Percentiles rank a stretch among this genome's conserved stretches.
Evolutionary conservation across 2,113 vertebrate species (phyloP).

Genomic region (Vanacampus margaritifer): DNA sequence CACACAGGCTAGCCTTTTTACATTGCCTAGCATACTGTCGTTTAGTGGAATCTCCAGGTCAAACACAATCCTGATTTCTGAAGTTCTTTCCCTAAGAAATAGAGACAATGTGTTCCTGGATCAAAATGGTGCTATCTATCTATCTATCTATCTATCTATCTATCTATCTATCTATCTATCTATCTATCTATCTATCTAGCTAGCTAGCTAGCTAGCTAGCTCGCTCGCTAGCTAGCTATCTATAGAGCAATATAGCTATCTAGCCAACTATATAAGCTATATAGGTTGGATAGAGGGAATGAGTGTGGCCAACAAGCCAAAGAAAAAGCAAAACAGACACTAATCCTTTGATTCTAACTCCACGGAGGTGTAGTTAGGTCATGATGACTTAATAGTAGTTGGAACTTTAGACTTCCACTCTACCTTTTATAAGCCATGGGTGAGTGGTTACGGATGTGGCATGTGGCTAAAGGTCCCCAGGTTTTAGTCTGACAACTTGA

Average conservation of each 20-base stretch:
- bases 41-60: background rate
- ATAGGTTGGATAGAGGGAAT: background rate
- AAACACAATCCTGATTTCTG: background rate
- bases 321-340: background rate
- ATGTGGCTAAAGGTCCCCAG: background rate
- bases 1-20: background rate
- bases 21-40: background rate
- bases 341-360: background rate
- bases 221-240: too few relatives aligned
- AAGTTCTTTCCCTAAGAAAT: too few relatives aligned
- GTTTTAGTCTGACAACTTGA: background rate
- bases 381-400: background rate
- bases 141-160: background rate
- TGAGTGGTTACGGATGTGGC: background rate
- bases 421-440: background rate
- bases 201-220: background rate
- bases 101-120: too few relatives aligned
- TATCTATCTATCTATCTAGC: background rate
- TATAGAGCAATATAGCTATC: too few relatives aligned
- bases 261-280: too few relatives aligned
- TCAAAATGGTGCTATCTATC: too few relatives aligned
- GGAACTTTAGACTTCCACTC: background rate
- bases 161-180: background rate
- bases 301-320: background rate
- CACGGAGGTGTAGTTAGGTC: background rate